Evolutionary conservation across 2,797 vertebrate genomes (phyloP), one percentile per base, ranked within the genome.

Genomic region (Heliangelus exortis): DNA sequence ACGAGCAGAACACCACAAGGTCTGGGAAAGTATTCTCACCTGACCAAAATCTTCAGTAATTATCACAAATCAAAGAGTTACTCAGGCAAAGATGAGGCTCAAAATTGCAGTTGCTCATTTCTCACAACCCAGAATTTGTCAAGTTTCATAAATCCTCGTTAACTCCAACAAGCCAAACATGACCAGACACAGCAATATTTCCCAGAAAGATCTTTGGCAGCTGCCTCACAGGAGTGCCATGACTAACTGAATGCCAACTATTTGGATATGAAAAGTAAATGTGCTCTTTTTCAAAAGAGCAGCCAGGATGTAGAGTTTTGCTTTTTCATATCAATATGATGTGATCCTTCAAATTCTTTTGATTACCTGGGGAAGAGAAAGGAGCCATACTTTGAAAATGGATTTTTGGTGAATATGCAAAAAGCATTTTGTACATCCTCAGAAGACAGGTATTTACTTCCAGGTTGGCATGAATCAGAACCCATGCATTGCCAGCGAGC

Each of bases 131-230:
- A 79, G 76, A 84, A 89, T 89, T 96, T 94, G 77, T 89, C 88
- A 92, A 81, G 63, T 92, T 96, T 90, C 85, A 94, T 88, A 96
- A 95, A 96, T 91, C 41, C 33, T 76, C 66, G 86, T 84, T 82
- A 92, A 84, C 87, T 93, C 67, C 71, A 86, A 69, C 67, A 75
- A 93, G 87, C 53, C 80, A 91, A 89, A 93, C 53, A 71, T 19
- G 45, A 66, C 82, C 83, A 81, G 23, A 63, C 43, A 28, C 10
- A 68, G 82, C 48, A 91, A 72, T 31, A 73, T 41, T 69, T 92
- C 82, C 89, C 50, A 71, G 66, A 94, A 88, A 15, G 15, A n/a
- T 65, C 59, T 77, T 83, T 80, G 84, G 78, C 77, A 90, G 41
- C 54, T 75, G 68, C 55, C 79, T 94, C 62, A 28, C 43, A 58